Evolutionary conservation across 1,140 invertebrate genomes (phyloP), one percentile per base, ranked within the genome.

Genomic region (Rhizoglyphus robini): DNA sequence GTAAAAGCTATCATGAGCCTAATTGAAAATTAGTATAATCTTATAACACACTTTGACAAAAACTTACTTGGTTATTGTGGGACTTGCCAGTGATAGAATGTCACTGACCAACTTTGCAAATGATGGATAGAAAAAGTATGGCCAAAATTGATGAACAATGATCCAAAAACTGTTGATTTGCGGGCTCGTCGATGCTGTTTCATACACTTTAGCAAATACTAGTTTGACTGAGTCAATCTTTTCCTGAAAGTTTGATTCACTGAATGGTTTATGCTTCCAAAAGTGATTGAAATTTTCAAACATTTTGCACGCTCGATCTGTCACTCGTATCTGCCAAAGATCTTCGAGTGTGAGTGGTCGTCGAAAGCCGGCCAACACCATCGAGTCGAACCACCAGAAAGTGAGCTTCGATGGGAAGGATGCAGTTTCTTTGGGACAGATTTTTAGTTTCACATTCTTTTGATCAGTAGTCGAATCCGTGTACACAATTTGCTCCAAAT

Each of bases 331-430:
- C 36, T 86, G 84, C 93, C 93, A 98, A 0, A 97, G 76, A 76
- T 97, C 90, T 29, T 81, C 79, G 46, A 82, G 81, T 69, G 86
- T 86, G 27, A 97, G 76, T 13, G 89, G 86, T 68, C 85, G 84
- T 68, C 82, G 83, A 75, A 87, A 96, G 0, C 93, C 93, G 67
- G 82, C 83, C 77, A 87, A 84, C 0, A 88, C 86, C 69, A 95
- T 65, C 29, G 76, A 67, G 75, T 92, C 88, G 75, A 97, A 95
- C 95, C 95, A 99, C 63, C 85, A 82, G 75, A 93, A 98, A 0
- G n/a, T n/a, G n/a, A n/a, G n/a, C n/a, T n/a, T n/a, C n/a, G n/a
- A n/a, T n/a, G n/a, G n/a, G n/a, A n/a, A 87, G 82, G 92, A 92
- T 38, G 88, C 81, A 64, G 79, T 76, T 61, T 82, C 79, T 75